A percentile compares a stretch with the other conserved stretches of the same genome.
Evolutionary conservation across 92 coral and sea anemone species (phyloP).

Genomic region (Parazoanthus swiftii): DNA sequence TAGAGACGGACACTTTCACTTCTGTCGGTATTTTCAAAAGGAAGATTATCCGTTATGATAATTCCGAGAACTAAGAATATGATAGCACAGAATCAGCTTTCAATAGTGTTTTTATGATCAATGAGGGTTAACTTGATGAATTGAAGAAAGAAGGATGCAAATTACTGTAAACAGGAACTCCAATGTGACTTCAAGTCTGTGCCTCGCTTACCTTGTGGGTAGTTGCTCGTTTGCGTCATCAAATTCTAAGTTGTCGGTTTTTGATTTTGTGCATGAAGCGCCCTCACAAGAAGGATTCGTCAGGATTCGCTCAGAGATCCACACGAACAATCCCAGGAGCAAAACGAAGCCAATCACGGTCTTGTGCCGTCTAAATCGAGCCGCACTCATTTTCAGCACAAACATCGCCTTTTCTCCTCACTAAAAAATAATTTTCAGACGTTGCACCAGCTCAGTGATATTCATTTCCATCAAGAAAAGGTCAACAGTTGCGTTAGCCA

Average conservation of each 20-base stretch:
- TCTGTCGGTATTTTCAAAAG: background rate
- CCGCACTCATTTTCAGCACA: constrained; percentile 26
- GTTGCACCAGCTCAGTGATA: background rate
- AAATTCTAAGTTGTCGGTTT: constrained; percentile 3
- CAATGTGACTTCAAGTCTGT: background rate
- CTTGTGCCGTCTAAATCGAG: constrained; percentile 18
- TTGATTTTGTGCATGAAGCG: constrained; percentile 19
- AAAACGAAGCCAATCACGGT: constrained; percentile 20
- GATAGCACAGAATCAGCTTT: background rate
- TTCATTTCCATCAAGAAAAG: constrained; percentile 11
- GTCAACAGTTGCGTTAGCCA: background rate
- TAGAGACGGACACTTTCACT: background rate
- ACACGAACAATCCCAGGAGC: constrained; percentile 30
- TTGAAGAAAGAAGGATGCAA: background rate
- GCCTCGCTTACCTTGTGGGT: constrained; percentile 30
- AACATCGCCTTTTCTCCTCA: constrained; percentile 31
- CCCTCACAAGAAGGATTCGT: constrained; percentile 22
- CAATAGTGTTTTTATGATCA: no score
- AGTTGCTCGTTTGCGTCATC: background rate
- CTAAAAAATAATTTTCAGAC: constrained; percentile 25
- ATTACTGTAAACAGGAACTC: no score
- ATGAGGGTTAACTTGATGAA: background rate
- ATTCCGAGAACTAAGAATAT: background rate
- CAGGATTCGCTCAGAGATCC: constrained; percentile 15
- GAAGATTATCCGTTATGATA: background rate